These are phyloP conservation scores for Urechis unicinctus DNA, from an alignment of 2,888 invertebrate species.

Conservation along the genomic window DNA sequence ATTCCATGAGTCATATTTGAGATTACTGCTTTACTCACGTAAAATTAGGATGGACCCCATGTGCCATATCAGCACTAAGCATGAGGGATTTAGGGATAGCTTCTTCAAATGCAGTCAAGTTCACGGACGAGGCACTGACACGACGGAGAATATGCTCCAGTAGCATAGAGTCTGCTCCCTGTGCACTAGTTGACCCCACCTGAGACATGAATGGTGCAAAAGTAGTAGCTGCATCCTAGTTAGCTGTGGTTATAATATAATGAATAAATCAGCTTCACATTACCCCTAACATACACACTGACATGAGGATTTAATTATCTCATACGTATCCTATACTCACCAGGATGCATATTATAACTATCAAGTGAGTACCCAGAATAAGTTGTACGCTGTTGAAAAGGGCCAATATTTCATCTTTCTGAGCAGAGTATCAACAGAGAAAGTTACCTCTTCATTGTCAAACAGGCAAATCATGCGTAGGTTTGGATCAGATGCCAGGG, in stretches of 20 bases:
- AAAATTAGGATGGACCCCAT: slow-evolving; percentile 54
- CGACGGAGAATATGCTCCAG: slow-evolving; percentile 52
- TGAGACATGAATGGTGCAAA: too few relatives aligned
- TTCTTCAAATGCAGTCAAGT: slow-evolving; percentile 44
- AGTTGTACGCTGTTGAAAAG: neutral
- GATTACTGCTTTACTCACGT: slow-evolving; percentile 24
- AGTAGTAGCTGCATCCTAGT: too few relatives aligned
- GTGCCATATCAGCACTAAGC: slow-evolving; percentile 52
- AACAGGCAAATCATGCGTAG: slow-evolving; percentile 52
- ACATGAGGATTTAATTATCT: too few relatives aligned
- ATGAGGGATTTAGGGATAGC: slow-evolving; percentile 52
- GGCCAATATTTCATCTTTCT: neutral
- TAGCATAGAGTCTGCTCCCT: slow-evolving; percentile 53
- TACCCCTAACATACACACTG: too few relatives aligned
- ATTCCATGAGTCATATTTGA: slow-evolving; percentile 51
- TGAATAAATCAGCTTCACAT: too few relatives aligned
- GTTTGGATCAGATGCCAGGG: slow-evolving; percentile 43
- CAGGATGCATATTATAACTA: neutral
- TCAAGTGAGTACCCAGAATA: too few relatives aligned
- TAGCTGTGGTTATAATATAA: too few relatives aligned
- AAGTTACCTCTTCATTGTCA: slow-evolving; percentile 54
- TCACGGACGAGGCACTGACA: slow-evolving; percentile 26
- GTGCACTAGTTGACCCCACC: slow-evolving; percentile 54
- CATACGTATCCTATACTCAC: too few relatives aligned
- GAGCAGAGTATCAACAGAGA: neutral